Base-by-base conservation (phyloP, 1,140 invertebrate species). In the Hesperophylax magnus region DNA sequence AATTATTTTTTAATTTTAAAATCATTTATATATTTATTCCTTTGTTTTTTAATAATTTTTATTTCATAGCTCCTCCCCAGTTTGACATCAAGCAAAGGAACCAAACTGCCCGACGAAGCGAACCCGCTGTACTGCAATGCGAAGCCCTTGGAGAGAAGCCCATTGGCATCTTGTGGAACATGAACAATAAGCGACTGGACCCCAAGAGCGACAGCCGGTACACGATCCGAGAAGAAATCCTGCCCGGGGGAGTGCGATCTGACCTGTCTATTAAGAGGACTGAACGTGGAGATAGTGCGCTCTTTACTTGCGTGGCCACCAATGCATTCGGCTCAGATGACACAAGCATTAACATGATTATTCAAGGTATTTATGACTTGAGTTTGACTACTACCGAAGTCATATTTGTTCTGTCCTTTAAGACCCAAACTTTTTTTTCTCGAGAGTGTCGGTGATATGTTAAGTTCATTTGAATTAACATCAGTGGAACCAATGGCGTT, bases 61-160 rank as follows among this genome's bases (percentile, higher is more conserved):
- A 31, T 81, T 27, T 90, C 92, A 67, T 84, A 97, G 97, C 97
- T 84, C 97, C 97, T 80, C 97, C 97, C 20, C 96, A 97, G 88
- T 98, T 98, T 86, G 96, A 97, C 86, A 96, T 97, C 84, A 98
- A 98, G 91, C 92, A 96, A 84, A 92, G 95, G 67, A 97, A 98
- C 85, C 96, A 97, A 88, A 97, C 96, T 24, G 96, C 97, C 18
- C 93, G 96, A 79, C 93, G 95, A 78, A 96, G 96, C 20, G 96
- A 98, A 88, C 96, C 97, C 34, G 95, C 97, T 39, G 97, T 97
- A 24, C 87, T 99, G 74, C 96, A 98, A 87, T 98, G 98, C 87
- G 96, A 98, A 90, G 97, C 97, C n/a, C 96, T 96, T 86, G 97
- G 98, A 74, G 98, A 99, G 89, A 97, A 97, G 91, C 97, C 98